Percentiles rank a stretch among this genome's conserved stretches.
Evolutionary conservation across 2,888 invertebrate species (phyloP).

Genomic region (Anoplius nigerrimus): DNA sequence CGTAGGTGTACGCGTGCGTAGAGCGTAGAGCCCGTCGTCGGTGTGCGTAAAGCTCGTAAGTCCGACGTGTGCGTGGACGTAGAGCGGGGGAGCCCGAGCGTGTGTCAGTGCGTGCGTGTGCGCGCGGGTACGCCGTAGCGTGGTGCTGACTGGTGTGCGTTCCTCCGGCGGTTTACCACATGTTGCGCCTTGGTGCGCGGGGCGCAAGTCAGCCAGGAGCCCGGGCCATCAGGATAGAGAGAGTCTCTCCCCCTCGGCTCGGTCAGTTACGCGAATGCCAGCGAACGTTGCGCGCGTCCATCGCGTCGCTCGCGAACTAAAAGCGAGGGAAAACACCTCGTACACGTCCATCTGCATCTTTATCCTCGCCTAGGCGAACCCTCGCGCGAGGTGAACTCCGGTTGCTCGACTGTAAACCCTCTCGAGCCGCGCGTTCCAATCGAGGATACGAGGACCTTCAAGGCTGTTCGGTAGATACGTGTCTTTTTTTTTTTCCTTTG

Average conservation of each 20-base stretch:
- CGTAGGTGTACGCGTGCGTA: neutral
- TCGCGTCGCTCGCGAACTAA: conserved; percentile 9
- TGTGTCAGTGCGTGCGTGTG: no score
- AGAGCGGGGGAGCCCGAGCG: no score
- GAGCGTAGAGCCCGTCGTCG: conserved; percentile 27
- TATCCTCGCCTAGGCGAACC: no score
- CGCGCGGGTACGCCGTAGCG: conserved; percentile 12
- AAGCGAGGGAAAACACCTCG: no score
- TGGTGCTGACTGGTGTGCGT: conserved; percentile 32
- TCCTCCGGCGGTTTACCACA: conserved; percentile 68
- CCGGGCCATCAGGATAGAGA: conserved; percentile 71
- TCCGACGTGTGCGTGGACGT: conserved; percentile 14
- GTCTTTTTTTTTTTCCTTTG: no score
- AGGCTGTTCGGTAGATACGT: no score
- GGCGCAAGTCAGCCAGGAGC: conserved; percentile 73
- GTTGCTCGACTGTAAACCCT: no score
- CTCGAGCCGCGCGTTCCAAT: no score
- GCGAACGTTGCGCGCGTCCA: conserved; percentile 59
- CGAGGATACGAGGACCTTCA: no score
- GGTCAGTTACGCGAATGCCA: conserved; percentile 69
- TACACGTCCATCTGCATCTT: no score
- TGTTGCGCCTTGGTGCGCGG: conserved; percentile 72
- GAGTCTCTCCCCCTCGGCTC: conserved; percentile 58
- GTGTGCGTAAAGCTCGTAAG: conserved; percentile 40
- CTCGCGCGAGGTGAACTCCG: no score